Percentiles rank a stretch among this genome's conserved stretches.
Evolutionary conservation across 2,113 vertebrate species (phyloP).

Genomic region (Boleophthalmus pectinirostris): DNA sequence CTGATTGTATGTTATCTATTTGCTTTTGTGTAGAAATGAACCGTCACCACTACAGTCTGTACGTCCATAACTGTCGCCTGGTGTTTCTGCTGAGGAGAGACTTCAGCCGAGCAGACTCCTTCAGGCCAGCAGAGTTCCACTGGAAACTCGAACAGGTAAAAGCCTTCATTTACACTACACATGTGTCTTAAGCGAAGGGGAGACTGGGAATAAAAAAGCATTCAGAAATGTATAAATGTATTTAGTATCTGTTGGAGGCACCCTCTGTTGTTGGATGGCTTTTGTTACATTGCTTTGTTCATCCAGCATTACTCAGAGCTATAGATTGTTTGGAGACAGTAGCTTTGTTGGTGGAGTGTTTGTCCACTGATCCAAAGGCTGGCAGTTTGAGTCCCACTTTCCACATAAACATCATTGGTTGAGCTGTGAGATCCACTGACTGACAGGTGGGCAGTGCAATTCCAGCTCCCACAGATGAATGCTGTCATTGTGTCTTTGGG

Average conservation of each 20-base stretch:
- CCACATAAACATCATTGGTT: no score
- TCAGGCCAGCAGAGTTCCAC: constrained; percentile 95
- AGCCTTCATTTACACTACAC: neutral
- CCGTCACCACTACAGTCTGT: constrained; percentile 94
- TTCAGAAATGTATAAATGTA: no score
- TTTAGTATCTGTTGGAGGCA: neutral
- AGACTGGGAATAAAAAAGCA: no score
- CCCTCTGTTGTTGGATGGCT: neutral
- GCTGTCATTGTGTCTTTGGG: no score
- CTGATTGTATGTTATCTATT: constrained; percentile 5
- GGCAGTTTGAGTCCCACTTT: no score
- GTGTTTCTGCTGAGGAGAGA: constrained; percentile 94
- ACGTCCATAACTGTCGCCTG: constrained; percentile 94
- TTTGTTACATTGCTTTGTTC: neutral
- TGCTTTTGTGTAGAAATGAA: constrained; percentile 87
- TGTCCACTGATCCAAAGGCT: no score
- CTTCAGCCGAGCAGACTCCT: constrained; percentile 91
- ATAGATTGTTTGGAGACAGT: no score
- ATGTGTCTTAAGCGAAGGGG: no score
- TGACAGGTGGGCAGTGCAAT: no score
- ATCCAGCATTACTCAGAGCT: neutral
- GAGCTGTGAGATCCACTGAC: no score
- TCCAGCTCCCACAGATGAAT: no score
- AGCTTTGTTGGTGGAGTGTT: no score
- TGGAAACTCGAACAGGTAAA: constrained; percentile 98